Percentiles rank a stretch among this genome's conserved stretches.
These are phyloP conservation scores for Byasa hedistus DNA, from an alignment of 2,888 invertebrate genomes.

Conservation along the genomic window DNA sequence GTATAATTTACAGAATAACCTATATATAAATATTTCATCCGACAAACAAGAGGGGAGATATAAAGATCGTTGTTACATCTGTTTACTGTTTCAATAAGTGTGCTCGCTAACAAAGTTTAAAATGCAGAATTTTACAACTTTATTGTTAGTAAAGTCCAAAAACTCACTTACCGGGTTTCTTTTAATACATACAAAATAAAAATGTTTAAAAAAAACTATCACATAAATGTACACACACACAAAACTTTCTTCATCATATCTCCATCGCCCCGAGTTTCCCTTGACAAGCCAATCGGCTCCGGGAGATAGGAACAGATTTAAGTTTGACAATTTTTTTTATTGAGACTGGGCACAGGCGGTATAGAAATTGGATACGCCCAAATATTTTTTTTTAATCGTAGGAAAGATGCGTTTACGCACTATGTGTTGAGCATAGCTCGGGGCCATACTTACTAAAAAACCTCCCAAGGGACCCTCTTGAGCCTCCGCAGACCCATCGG, in stretches of 20 bases:
- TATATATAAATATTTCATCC: background rate
- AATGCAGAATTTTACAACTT: background rate
- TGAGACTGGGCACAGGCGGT: constrained; percentile 5
- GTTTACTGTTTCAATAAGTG: background rate
- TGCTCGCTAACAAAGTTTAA: background rate
- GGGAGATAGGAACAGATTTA: constrained; percentile 8
- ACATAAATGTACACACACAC: constrained; percentile 29
- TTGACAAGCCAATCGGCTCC: constrained; percentile 18
- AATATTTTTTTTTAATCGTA: background rate
- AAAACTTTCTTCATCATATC: constrained; percentile 26
- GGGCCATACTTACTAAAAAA: no score
- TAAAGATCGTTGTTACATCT: background rate
- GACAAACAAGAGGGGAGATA: background rate
- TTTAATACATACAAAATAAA: constrained; percentile 25
- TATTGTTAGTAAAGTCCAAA: background rate
- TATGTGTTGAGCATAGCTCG: no score
- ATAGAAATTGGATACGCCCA: constrained; percentile 6
- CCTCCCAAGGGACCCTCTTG: no score
- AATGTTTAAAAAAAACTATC: constrained; percentile 26
- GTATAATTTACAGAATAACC: background rate
- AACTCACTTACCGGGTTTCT: constrained; percentile 28
- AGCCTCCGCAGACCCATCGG: no score
- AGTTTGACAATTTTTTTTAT: constrained; percentile 4
- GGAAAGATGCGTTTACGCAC: no score
- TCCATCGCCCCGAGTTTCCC: constrained; percentile 10